Evolutionary conservation across 2,113 vertebrate genomes (phyloP).

Genomic region (Myotis davidii): DNA sequence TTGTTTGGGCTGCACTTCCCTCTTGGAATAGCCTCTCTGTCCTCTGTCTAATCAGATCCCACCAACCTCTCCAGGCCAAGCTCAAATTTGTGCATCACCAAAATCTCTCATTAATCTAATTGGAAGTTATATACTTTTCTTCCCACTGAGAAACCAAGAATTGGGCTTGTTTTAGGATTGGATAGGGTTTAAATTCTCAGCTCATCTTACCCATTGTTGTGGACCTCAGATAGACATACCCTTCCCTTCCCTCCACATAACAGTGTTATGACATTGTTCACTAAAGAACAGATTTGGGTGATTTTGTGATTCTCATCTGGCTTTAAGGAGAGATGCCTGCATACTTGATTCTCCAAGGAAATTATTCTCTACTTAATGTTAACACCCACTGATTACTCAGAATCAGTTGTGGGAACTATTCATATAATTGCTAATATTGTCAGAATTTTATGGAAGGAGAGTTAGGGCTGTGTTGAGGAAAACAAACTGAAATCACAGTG

Average conservation of each 20-base stretch:
- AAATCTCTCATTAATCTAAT: not conserved
- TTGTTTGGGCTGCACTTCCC: not conserved
- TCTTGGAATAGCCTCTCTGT: not conserved
- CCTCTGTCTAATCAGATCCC: not conserved
- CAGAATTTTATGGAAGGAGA: slow-evolving; percentile 28
- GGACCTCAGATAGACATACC: not conserved
- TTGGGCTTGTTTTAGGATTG: not conserved
- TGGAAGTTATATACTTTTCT: not conserved
- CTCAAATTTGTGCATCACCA: not conserved
- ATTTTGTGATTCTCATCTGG: not conserved
- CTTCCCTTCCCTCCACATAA: not conserved
- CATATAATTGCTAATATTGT: not conserved
- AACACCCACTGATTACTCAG: not conserved
- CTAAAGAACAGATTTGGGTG: not conserved
- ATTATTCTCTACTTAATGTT: not conserved
- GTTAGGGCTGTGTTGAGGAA: not conserved
- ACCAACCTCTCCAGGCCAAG: not conserved
- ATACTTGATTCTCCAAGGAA: not conserved
- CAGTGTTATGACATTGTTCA: not conserved
- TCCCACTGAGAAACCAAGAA: not conserved
- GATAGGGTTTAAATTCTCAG: not conserved
- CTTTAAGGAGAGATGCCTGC: not conserved
- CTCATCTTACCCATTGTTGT: not conserved
- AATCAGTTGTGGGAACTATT: not conserved
- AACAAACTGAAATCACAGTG: slow-evolving; percentile 5